Conservation (phyloP, 2,113 vertebrate genomes). For the Tapirus terrestris region DNA sequence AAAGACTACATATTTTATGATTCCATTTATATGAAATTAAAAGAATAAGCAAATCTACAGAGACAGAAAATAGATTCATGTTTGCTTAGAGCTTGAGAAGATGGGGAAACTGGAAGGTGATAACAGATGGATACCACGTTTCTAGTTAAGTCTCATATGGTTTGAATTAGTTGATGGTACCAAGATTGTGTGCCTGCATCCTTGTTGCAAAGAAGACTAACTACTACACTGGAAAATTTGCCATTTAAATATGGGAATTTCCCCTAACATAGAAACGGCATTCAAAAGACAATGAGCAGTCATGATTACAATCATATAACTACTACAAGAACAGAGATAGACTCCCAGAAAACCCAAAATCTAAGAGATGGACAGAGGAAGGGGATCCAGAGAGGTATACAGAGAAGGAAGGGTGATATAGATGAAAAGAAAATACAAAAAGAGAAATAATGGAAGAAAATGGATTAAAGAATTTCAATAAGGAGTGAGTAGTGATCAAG, state of each 20-base stretch:
- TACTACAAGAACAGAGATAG: neutral
- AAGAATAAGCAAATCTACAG: neutral
- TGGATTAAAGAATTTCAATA: neutral
- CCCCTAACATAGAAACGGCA: neutral
- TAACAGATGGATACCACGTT: neutral
- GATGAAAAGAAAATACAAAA: neutral
- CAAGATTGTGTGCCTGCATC: neutral
- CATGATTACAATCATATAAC: neutral
- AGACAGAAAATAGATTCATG: neutral
- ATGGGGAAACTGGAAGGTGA: neutral
- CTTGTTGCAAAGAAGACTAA: neutral
- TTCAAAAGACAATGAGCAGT: neutral
- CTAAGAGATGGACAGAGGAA: neutral
- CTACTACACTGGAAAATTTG: neutral
- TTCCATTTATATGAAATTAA: neutral
- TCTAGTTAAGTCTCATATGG: neutral
- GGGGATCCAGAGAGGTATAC: neutral
- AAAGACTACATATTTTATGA: neutral
- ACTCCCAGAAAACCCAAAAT: conserved; percentile 19
- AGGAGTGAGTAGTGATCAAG: neutral
- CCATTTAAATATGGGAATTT: neutral
- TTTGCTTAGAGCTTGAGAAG: neutral
- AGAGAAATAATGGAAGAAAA: neutral
- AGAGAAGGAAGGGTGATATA: neutral
- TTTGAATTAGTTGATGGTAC: neutral